Conservation (phyloP, 1,140 invertebrate species). For the Drosophila pseudoobscura region DNA sequence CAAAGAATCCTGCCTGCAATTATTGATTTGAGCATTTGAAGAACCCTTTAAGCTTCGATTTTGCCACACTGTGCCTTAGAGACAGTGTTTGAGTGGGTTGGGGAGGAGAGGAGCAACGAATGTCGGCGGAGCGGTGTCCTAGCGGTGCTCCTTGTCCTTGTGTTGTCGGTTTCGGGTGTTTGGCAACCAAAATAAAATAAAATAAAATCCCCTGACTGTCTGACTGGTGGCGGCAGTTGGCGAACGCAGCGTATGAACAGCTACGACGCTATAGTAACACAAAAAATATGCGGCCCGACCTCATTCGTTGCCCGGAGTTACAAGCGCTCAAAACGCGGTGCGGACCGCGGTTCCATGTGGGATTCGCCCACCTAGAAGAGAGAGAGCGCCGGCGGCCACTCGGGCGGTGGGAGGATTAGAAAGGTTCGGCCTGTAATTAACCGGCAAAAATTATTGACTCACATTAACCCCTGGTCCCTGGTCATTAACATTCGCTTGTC, state of each 20-base stretch:
- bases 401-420: no score
- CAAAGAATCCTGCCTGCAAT: no score
- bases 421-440: slow-evolving; percentile 47
- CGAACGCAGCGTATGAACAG: slow-evolving; percentile 47
- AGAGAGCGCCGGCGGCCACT: no score
- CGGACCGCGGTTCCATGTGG: slow-evolving; percentile 43
- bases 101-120: background rate
- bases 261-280: slow-evolving; percentile 50
- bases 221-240: slow-evolving; percentile 20
- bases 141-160: slow-evolving; percentile 56
- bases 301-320: slow-evolving; percentile 80
- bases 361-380: slow-evolving; percentile 29
- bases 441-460: slow-evolving; percentile 32
- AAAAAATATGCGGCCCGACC: slow-evolving; percentile 50
- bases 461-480: slow-evolving; percentile 19
- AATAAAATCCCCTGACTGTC: background rate
- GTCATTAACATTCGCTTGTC: slow-evolving; percentile 43
- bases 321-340: slow-evolving; percentile 65
- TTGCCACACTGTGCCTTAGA: slow-evolving; percentile 30
- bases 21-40: no score
- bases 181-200: slow-evolving; percentile 71
- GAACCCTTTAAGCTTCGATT: background rate
- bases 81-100: background rate
- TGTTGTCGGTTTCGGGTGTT: slow-evolving; percentile 68
- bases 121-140: slow-evolving; percentile 11